Evolutionary conservation across 2,113 vertebrate species (phyloP).

Genomic region (Odocoileus hemionus): DNA sequence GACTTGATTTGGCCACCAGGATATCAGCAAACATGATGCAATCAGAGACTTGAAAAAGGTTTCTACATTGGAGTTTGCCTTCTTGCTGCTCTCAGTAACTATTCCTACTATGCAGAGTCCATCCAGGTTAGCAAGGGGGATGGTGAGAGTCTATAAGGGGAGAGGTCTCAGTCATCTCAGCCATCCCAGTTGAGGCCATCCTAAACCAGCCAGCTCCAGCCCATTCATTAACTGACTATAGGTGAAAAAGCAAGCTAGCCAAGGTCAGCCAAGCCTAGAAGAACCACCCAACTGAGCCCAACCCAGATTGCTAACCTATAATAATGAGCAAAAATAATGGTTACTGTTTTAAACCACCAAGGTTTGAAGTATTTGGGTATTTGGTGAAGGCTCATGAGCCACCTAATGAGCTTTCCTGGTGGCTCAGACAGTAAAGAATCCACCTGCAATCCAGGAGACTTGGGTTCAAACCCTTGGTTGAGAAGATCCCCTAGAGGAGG

Average conservation of each 20-base stretch:
- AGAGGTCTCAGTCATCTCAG: not conserved
- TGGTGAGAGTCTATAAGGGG: not conserved
- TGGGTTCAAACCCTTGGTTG: not conserved
- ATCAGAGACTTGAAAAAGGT: not conserved
- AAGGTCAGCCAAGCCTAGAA: not conserved
- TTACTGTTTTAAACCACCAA: not conserved
- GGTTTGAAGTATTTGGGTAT: not conserved
- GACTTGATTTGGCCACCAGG: not conserved
- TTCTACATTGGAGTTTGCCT: not conserved
- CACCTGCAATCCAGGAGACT: not conserved
- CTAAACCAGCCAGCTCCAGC: not conserved
- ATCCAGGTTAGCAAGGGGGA: not conserved
- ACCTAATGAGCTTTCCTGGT: not conserved
- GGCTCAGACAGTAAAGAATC: not conserved
- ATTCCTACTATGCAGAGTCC: not conserved
- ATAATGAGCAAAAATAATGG: not conserved
- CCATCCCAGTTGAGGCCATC: not conserved
- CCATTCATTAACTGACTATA: not conserved
- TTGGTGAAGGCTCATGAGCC: not conserved
- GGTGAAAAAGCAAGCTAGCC: not conserved
- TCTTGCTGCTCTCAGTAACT: not conserved
- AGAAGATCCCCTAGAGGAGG: not conserved
- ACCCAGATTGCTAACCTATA: not conserved
- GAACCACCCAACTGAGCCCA: not conserved
- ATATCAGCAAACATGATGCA: not conserved